Conservation (phyloP, 1,140 invertebrate species). For the Drosophila teissieri region DNA sequence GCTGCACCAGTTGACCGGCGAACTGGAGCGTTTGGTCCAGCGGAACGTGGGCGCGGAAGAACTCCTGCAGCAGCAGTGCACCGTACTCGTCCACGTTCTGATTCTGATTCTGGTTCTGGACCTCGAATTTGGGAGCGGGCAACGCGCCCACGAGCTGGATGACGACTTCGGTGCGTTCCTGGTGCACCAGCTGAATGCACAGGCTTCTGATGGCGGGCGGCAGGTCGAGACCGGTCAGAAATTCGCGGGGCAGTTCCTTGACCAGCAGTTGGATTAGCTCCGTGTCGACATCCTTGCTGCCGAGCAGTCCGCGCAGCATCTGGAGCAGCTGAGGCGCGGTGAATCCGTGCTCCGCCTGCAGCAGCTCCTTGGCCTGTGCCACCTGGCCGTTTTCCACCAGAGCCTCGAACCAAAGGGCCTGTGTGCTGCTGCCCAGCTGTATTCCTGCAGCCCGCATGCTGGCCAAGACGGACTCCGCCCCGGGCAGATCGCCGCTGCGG, state of each 20-base stretch:
- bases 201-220: conserved; percentile 54
- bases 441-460: conserved; percentile 84
- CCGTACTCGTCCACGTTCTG: conserved; percentile 74
- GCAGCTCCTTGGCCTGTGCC: conserved; percentile 55
- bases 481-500: conserved; percentile 81
- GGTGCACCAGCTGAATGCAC: conserved; percentile 65
- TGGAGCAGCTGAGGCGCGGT: conserved; percentile 59
- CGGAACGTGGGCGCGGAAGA: conserved; percentile 50
- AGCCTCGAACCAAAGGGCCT: conserved; percentile 86
- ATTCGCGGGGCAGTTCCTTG: conserved; percentile 55
- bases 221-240: conserved; percentile 53
- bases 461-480: conserved; percentile 70
- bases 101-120: conserved; percentile 62
- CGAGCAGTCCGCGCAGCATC: conserved; percentile 52
- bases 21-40: conserved; percentile 58
- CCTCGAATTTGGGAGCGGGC: conserved; percentile 61
- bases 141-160: conserved; percentile 51
- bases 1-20: conserved; percentile 46
- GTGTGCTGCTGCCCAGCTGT: conserved; percentile 43
- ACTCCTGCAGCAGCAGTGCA: conserved; percentile 57
- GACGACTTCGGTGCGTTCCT: conserved; percentile 31
- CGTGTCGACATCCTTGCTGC: conserved; percentile 6
- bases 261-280: conserved; percentile 57
- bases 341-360: conserved; percentile 49
- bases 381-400: conserved; percentile 84